phyloP scores from a whole-genome alignment of 2,113 vertebrate species.

The Mustelus asterias region DNA sequence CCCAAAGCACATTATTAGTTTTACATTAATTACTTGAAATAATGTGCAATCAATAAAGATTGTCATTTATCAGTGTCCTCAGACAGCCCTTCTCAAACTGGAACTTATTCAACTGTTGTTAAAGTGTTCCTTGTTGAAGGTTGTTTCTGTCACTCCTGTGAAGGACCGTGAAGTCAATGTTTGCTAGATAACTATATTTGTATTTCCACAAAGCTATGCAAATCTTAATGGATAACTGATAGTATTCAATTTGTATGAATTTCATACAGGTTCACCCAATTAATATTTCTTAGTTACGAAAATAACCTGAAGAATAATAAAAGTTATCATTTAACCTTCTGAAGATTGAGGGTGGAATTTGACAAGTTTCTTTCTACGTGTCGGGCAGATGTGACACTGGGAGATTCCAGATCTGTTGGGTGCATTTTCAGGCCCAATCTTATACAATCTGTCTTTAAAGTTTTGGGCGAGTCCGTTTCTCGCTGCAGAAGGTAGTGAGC shows the following conservation, averaged over 20 bases:
- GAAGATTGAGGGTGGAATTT: neutral
- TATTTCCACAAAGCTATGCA: slow-evolving; percentile 23
- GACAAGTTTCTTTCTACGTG: too few relatives aligned
- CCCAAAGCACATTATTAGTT: too few relatives aligned
- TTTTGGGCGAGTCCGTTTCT: too few relatives aligned
- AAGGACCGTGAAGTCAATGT: neutral
- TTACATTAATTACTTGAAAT: too few relatives aligned
- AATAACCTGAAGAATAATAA: neutral
- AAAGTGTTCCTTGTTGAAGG: neutral
- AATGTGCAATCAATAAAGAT: neutral
- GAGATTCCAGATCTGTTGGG: too few relatives aligned
- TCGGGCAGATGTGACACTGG: too few relatives aligned
- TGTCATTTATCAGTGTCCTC: neutral
- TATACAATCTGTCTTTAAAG: too few relatives aligned
- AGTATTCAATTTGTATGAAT: neutral
- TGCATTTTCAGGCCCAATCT: too few relatives aligned
- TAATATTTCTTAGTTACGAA: neutral
- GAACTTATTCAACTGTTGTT: neutral
- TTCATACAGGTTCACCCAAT: neutral
- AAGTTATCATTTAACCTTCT: slow-evolving; percentile 2
- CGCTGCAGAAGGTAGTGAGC: too few relatives aligned
- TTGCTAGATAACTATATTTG: neutral
- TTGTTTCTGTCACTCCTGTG: slow-evolving; percentile 11
- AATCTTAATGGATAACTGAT: neutral
- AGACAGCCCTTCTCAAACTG: neutral